Evolutionary conservation across 2,797 vertebrate species (phyloP).

Genomic region (Gymnopithys bicolor): DNA sequence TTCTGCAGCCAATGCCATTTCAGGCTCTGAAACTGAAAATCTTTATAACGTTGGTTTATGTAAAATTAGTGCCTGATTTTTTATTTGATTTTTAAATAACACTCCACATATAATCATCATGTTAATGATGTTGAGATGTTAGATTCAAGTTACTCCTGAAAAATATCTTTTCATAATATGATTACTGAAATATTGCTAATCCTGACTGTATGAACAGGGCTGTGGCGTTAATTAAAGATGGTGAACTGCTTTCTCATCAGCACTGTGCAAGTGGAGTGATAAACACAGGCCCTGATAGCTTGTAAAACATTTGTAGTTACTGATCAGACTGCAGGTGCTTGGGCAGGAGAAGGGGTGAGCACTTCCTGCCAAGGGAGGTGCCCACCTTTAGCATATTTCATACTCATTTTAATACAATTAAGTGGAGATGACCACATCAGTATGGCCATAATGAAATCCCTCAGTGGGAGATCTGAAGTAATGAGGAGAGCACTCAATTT

Average conservation of each 20-base stretch:
- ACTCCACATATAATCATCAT: neutral
- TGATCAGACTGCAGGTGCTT: neutral
- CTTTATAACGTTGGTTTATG: neutral
- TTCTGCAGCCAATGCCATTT: neutral
- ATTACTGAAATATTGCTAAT: neutral
- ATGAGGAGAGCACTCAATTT: neutral
- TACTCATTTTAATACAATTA: neutral
- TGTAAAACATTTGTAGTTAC: neutral
- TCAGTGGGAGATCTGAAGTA: neutral
- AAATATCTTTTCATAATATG: neutral
- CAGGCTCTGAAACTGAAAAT: neutral
- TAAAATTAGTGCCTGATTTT: neutral
- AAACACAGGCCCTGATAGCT: neutral
- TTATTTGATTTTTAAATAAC: neutral
- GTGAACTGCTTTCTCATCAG: neutral
- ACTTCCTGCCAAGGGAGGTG: fast-evolving
- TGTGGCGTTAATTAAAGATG: neutral
- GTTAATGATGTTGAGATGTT: neutral
- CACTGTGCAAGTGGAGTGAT: fast-evolving
- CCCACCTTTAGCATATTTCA: neutral
- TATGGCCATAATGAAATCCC: neutral
- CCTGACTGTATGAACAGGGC: neutral
- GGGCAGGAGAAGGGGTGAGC: neutral
- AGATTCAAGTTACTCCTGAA: neutral
- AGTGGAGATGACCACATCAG: neutral